A percentile compares a stretch with the other conserved stretches of the same genome.
Conservation (phyloP, 2,888 invertebrate genomes). For the Auanema sp. region DNA sequence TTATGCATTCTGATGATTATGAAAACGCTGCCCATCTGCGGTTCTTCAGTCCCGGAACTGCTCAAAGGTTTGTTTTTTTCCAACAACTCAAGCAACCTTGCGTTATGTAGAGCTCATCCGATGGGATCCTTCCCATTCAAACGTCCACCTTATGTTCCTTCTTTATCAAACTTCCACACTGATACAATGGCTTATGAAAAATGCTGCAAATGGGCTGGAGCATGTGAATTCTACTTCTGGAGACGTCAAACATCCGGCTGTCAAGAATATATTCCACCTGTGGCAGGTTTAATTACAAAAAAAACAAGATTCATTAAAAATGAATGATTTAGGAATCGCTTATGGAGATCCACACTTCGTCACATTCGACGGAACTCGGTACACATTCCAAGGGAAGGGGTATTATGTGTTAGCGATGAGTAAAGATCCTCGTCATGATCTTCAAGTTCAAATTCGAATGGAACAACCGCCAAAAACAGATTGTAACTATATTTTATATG, state of each 20-base stretch:
- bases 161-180: constrained; percentile 90
- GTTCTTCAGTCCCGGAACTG: constrained; percentile 82
- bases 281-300: constrained; percentile 70
- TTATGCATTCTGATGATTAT: constrained; percentile 91
- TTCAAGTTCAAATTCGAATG: constrained; percentile 53
- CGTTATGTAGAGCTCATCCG: constrained; percentile 40
- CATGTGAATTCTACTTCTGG: constrained; percentile 91
- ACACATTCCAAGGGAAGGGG: constrained; percentile 91
- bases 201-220: constrained; percentile 71
- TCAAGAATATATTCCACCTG: constrained; percentile 88
- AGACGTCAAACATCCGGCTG: constrained; percentile 87
- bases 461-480: constrained; percentile 55
- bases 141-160: constrained; percentile 71
- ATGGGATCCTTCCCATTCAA: constrained; percentile 48
- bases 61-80: constrained; percentile 72
- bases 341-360: constrained; percentile 94
- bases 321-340: constrained; percentile 74
- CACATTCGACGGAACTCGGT: constrained; percentile 85
- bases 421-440: constrained; percentile 40
- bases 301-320: too few relatives aligned
- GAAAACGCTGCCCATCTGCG: constrained; percentile 67
- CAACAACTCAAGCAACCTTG: too few relatives aligned
- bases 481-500: constrained; percentile 30
- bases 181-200: constrained; percentile 77
- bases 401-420: constrained; percentile 77